Base-by-base conservation (phyloP, 2,113 vertebrate genomes). In the Xenopus borealis region DNA sequence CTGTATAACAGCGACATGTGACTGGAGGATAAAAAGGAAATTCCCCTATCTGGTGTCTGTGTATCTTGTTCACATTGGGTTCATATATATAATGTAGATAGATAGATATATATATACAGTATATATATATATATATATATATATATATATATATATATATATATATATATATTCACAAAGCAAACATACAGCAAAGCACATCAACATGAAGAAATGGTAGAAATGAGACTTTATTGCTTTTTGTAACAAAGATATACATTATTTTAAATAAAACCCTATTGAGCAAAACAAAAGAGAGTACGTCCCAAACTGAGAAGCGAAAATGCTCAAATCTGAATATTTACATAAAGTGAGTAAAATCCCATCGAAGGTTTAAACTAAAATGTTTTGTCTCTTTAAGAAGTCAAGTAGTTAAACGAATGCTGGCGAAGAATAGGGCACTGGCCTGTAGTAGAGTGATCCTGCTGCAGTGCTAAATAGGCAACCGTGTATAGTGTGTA, bases 221-320 rank as follows among this genome's bases (percentile, higher is more conserved):
- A 86, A 87, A 87, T 85, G 64, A 85, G 78, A 81, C 69, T 89
- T 89, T 89, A 88, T 88, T 89, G 88, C 86, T 88, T 86, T 40
- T 86, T 85, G 79, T 82, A 83, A 86, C 80, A 80, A 84, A 66
- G 63, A 83, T 80, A 80, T 62, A 71, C 83, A 82, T 57, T 69
- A 55, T 50, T 17, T 20, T 44, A 63, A 69, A 62, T 71, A 78
- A 79, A 79, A 18, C 16, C 78, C 59, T 80, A 72, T 78, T 59
- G 82, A 82, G 14, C 44, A 50, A 66, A 61, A 33, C 75, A 23
- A 81, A 79, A 61, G 78, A 50, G 64, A 77, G 30, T 57, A 69
- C 52, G 71, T 71, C 73, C 70, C 80, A 80, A 79, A 50, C 10
- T 12, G 17, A 55, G 67, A 8, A 72, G 66, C 66, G 81, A 75